Evolutionary conservation across 2,797 vertebrate genomes (phyloP), one percentile per base, ranked within the genome.

Genomic region (Anguilla obscura): DNA sequence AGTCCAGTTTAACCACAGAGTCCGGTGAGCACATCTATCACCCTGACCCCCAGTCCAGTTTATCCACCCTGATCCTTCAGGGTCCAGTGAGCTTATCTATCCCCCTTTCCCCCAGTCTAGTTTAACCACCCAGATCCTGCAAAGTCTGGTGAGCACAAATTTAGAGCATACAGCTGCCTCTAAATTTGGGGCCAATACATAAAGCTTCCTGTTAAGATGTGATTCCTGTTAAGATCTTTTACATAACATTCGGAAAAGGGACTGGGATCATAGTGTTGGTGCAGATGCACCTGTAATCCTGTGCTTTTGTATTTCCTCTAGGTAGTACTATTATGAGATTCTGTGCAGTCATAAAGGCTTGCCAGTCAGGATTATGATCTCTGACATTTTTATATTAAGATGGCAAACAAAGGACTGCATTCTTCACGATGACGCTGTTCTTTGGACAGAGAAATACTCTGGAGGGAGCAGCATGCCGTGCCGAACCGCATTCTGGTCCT

Each of bases 41-140:
- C 1, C 18, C n/a, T 6, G 14, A 27, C 63, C n/a, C 63, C 14
- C 63, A 24, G n/a, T 66, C 63, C 54, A 56, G 54, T 14, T 56
- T 24, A 66, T 7, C 60, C 60, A 66, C 98, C 90, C 97, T 98
- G 93, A 99, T 99, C 92, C 96, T 99, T 66, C 97, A 98, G 93
- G 98, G 98, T 94, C 98, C 98, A 74, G 98, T 99, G 21, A 9
- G 60, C 1, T 7, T 2, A 66, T 66, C 14, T 76, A 12, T 76
- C 71, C 0, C 71, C 30, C 71, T 16, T 0, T 5, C 12, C 33
- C 27, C 33, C 14, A 16, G 30, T 79, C 74, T 1, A 79, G 10
- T 79, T 36, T 12, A 33, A 12, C 1, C 8, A 52, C 52, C 52
- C 12, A 12, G 8, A 9, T 12, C 9, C 8, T 16, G 58, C 21